These are phyloP conservation scores for Corydoras sp. DNA, from an alignment of 2,113 vertebrate genomes.

Conservation along the genomic window DNA sequence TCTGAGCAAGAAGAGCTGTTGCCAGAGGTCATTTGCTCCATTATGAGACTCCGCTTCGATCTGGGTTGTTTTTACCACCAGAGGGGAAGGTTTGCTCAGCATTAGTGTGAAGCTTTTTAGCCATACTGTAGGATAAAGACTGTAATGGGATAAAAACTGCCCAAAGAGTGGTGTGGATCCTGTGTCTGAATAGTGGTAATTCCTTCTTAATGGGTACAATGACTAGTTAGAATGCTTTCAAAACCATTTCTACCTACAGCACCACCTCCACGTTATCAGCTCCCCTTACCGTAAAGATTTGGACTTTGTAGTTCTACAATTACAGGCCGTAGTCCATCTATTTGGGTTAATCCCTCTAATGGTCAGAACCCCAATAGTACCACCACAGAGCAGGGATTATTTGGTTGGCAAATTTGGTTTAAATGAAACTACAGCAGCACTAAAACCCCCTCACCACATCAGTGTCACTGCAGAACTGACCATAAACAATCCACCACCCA, in stretches of 20 bases:
- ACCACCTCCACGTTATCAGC: too few relatives aligned
- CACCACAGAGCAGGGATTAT: too few relatives aligned
- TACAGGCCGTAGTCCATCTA: too few relatives aligned
- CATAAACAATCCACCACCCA: too few relatives aligned
- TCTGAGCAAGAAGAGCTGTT: conserved; percentile 28
- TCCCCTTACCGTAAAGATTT: too few relatives aligned
- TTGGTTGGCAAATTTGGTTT: too few relatives aligned
- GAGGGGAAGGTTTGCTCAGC: conserved; percentile 4
- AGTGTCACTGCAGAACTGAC: too few relatives aligned
- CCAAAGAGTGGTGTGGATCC: conserved; percentile 4
- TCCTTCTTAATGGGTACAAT: neutral
- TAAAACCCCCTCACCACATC: too few relatives aligned
- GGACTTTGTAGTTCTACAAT: too few relatives aligned
- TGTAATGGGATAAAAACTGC: conserved; percentile 16
- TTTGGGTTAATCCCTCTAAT: too few relatives aligned
- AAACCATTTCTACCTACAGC: neutral
- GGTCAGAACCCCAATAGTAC: too few relatives aligned
- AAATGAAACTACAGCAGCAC: too few relatives aligned
- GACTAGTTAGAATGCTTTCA: neutral
- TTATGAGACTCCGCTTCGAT: conserved; percentile 43
- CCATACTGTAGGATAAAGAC: conserved; percentile 5
- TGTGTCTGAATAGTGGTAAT: conserved; percentile 16
- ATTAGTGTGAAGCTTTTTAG: conserved; percentile 15
- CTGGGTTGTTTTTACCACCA: conserved; percentile 20
- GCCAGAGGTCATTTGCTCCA: conserved; percentile 45